These are phyloP conservation scores for Parnassius glacialis DNA, from an alignment of 2,888 invertebrate genomes.

Conservation along the genomic window DNA sequence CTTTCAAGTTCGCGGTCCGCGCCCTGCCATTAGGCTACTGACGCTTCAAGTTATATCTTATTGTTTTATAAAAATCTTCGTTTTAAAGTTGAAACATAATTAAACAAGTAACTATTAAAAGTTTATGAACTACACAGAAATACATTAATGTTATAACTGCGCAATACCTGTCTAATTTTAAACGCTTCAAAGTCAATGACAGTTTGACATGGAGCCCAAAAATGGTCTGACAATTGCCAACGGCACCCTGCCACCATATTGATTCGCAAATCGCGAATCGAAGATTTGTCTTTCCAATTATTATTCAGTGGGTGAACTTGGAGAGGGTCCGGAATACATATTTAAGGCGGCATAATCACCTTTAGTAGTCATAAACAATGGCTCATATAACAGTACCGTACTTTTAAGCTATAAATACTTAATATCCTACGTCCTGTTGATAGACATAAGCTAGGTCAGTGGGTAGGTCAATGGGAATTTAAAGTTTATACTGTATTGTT, in stretches of 20 bases:
- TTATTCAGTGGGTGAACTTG: slow-evolving; percentile 10
- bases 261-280: slow-evolving; percentile 23
- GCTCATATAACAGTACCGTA: slow-evolving; percentile 18
- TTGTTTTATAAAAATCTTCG: too few relatives aligned
- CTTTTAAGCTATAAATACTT: slow-evolving; percentile 13
- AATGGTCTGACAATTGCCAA: slow-evolving; percentile 50
- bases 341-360: slow-evolving; percentile 18
- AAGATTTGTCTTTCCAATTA: slow-evolving; percentile 21
- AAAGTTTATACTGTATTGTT: background rate
- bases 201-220: slow-evolving; percentile 61
- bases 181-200: slow-evolving; percentile 45
- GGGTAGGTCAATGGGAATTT: background rate
- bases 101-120: too few relatives aligned
- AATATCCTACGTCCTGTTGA: slow-evolving; percentile 3
- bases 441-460: background rate
- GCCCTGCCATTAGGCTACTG: too few relatives aligned
- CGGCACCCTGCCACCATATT: slow-evolving; percentile 30
- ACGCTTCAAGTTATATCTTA: too few relatives aligned
- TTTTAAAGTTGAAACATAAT: too few relatives aligned
- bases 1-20: too few relatives aligned
- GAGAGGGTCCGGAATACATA: slow-evolving; percentile 16
- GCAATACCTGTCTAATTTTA: slow-evolving; percentile 12
- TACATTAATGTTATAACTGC: background rate
- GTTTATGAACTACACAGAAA: too few relatives aligned
- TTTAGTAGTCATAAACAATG: slow-evolving; percentile 22